Evolutionary conservation across 2,888 invertebrate genomes (phyloP), one percentile per base, ranked within the genome.

Genomic region (Leucophenga montana): DNA sequence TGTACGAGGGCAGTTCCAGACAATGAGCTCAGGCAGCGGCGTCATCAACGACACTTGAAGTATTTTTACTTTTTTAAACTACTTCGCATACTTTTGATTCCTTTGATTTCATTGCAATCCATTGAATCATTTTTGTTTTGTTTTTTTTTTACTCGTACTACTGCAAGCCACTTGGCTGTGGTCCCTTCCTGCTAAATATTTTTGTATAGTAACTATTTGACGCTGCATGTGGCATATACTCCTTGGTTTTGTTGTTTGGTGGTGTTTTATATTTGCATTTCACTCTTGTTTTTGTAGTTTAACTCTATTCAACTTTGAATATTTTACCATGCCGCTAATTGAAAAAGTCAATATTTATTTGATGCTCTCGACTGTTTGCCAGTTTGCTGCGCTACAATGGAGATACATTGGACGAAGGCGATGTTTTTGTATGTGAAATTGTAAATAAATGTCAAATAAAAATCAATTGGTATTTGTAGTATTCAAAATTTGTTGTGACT

Each of bases 281-380:
- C 16, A 50, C 18, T 50, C 18, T 50, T 50, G 50, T 50, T 50
- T 50, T 16, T 50, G n/a, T n/a, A n/a, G n/a, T n/a, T n/a, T n/a
- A n/a, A n/a, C n/a, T n/a, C n/a, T n/a, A n/a, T 2, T 31, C 14
- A 14, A 27, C 8, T 64, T 64, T 33, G 16, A 57, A 22, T 44
- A 66, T 72, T 80, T 80, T 75, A 73, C 80, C 82, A 75, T 73
- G 70, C 68, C 82, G 82, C 84, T 83, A 83, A 83, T 83, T 83
- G 84, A 73, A 77, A 67, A 54, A 72, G 73, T 75, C 83, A 84
- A 83, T 83, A 80, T 79, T 80, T 74, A 69, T 73, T 72, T 59
- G 20, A 61, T n/a, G n/a, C 48, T 22, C 54, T 13, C 11, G 8
- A 57, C 27, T 22, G 31, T 3, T 50, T 50, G 13, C 50, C 18